These are phyloP conservation scores for Bombus huntii DNA, from an alignment of 1,140 invertebrate genomes.

Conservation along the genomic window DNA sequence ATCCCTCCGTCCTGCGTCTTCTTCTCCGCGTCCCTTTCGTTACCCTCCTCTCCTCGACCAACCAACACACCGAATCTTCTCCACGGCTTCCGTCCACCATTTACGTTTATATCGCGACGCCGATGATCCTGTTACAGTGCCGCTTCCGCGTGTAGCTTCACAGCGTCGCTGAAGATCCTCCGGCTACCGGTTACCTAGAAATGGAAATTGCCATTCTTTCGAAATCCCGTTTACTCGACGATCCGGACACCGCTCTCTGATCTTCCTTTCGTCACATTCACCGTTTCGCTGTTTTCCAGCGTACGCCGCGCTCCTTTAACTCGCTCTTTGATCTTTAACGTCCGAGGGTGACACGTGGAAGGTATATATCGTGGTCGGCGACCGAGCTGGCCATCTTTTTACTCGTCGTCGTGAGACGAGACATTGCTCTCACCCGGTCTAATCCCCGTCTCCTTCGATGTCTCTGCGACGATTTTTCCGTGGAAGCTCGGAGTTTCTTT, in stretches of 20 bases:
- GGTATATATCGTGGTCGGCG: not conserved
- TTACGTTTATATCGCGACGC: constrained; percentile 75
- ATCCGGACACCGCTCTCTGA: no score
- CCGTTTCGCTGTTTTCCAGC: no score
- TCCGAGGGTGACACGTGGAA: no score
- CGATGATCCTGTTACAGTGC: constrained; percentile 66
- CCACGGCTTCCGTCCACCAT: constrained; percentile 61
- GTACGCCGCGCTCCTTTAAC: not conserved
- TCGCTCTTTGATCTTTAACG: not conserved
- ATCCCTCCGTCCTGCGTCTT: constrained; percentile 57
- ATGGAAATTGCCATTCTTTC: constrained; percentile 63
- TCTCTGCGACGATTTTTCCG: not conserved
- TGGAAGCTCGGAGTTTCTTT: constrained; percentile 18
- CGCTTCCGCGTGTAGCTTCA: constrained; percentile 39
- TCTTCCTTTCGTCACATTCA: no score
- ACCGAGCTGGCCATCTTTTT: not conserved
- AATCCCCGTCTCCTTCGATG: constrained; percentile 45
- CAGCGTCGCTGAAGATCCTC: constrained; percentile 33
- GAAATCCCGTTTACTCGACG: constrained; percentile 54
- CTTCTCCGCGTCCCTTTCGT: constrained; percentile 23
- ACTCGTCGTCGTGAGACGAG: not conserved
- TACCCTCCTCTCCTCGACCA: not conserved
- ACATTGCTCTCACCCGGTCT: not conserved
- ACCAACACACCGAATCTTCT: constrained; percentile 31
- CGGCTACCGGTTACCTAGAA: constrained; percentile 48